A percentile compares a stretch with the other conserved stretches of the same genome.
Conservation (phyloP, 2,888 invertebrate species). For the Crocallis elinguaria region DNA sequence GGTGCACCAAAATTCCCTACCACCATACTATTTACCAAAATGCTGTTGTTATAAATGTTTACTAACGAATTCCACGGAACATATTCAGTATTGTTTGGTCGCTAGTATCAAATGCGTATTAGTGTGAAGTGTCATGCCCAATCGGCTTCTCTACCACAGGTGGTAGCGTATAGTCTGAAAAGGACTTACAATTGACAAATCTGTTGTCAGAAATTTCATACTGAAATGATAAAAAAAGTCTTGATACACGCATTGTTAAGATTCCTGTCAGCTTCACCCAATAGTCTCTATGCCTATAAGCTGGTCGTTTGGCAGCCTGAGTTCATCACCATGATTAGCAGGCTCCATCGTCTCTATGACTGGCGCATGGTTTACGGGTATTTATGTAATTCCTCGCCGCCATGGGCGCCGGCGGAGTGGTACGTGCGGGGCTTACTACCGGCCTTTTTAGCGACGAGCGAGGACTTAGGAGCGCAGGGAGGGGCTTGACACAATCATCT, state of each 20-base stretch:
- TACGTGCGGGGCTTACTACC: conserved; percentile 52
- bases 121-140: no score
- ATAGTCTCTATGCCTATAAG: conserved; percentile 2
- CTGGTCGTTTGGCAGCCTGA: conserved; percentile 15
- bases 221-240: no score
- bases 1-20: no score
- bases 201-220: no score
- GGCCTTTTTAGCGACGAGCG: conserved; percentile 41
- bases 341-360: conserved; percentile 3
- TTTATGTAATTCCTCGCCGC: conserved; percentile 23
- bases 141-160: no score
- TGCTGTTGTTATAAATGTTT: no score
- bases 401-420: conserved; percentile 30
- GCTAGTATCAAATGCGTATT: no score
- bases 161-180: no score
- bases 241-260: neutral
- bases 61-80: no score
- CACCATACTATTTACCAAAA: no score
- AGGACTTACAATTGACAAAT: no score
- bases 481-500: neutral
- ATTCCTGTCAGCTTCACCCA: conserved; percentile 15
- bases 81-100: no score
- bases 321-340: conserved; percentile 33
- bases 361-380: conserved; percentile 20
- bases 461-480: conserved; percentile 29